These are phyloP conservation scores for Palythoa grandis DNA, from an alignment of 92 coral and sea anemone species.

Conservation along the genomic window DNA sequence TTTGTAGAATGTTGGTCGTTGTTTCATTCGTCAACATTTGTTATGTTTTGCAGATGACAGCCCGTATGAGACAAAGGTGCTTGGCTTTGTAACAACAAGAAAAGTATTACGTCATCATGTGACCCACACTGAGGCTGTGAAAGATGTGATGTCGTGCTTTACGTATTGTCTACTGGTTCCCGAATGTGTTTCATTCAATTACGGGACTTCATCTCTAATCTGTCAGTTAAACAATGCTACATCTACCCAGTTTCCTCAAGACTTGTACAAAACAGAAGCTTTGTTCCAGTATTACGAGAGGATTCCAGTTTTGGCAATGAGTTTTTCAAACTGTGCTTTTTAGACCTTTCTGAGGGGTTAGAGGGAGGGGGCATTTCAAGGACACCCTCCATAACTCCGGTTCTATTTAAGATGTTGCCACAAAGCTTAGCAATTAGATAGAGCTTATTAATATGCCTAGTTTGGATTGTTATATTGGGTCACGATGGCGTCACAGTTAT, in stretches of 20 bases:
- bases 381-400: no score
- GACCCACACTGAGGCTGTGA: not conserved
- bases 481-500: no score
- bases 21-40: not conserved
- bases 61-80: not conserved
- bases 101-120: conserved; percentile 8
- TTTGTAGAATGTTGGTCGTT: not conserved
- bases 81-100: not conserved
- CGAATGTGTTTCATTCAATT: conserved; percentile 21
- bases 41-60: not conserved
- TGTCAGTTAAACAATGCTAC: conserved; percentile 27
- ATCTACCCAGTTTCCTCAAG: conserved; percentile 8
- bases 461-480: no score
- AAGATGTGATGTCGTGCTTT: conserved; percentile 5
- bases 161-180: conserved; percentile 27
- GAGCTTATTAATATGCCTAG: no score
- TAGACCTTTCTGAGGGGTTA: no score
- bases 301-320: not conserved
- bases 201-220: not conserved
- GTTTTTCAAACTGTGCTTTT: not conserved
- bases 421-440: no score
- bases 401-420: no score
- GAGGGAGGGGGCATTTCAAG: no score
- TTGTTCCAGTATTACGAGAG: not conserved
- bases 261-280: not conserved